A percentile compares a stretch with the other conserved stretches of the same genome.
Conservation (phyloP, 2,113 vertebrate species). For the Pelusios castaneus region DNA sequence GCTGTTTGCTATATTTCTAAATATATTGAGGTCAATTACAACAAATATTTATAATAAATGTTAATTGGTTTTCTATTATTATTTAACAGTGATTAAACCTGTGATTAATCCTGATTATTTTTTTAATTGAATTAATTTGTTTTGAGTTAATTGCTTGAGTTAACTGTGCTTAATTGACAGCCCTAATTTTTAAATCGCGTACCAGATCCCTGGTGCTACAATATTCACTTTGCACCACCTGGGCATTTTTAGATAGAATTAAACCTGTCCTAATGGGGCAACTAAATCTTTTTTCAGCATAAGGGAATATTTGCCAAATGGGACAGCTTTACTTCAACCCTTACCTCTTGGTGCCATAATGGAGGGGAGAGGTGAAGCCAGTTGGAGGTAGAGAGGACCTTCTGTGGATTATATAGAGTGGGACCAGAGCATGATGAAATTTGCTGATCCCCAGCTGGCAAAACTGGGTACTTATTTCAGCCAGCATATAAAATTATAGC, state of each 20-base stretch:
- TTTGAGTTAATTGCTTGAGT: too few species aligned
- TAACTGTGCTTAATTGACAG: too few species aligned
- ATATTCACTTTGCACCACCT: background rate
- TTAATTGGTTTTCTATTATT: too few species aligned
- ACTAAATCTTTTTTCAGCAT: background rate
- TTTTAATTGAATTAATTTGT: too few species aligned
- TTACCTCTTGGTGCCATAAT: background rate
- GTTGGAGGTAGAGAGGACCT: background rate
- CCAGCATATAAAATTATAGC: background rate
- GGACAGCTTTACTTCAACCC: background rate
- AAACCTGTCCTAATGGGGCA: background rate
- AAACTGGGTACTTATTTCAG: background rate
- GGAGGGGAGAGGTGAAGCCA: rapidly evolving
- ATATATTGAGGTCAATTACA: too few species aligned
- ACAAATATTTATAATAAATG: too few species aligned
- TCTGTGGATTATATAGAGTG: rapidly evolving
- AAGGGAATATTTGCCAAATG: background rate
- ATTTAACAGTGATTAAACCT: too few species aligned
- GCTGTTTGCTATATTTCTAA: too few species aligned
- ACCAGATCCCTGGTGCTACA: background rate
- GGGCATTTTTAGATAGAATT: background rate
- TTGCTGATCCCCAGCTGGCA: background rate
- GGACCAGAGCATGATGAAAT: background rate
- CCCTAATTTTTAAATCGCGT: background rate
- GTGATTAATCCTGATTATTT: too few species aligned